These are phyloP conservation scores for Perithous albicinctus DNA, from an alignment of 2,888 invertebrate genomes.

Conservation along the genomic window DNA sequence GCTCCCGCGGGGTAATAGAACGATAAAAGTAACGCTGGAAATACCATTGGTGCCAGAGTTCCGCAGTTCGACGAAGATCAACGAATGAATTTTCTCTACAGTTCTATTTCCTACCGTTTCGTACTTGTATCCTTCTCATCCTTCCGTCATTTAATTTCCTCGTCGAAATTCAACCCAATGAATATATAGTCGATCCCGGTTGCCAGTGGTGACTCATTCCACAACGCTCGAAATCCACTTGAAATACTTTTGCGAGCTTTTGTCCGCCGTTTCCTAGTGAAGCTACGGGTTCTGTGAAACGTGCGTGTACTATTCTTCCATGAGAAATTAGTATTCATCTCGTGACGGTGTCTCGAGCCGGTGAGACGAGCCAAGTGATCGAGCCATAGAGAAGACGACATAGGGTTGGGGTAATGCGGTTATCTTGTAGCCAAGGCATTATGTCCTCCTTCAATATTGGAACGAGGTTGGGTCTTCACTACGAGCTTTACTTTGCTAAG, in stretches of 20 bases:
- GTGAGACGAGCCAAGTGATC: conserved; percentile 60
- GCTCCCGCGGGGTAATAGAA: conserved; percentile 50
- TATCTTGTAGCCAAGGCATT: conserved; percentile 79
- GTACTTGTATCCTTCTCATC: conserved; percentile 15
- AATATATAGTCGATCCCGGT: background rate
- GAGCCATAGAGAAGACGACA: conserved; percentile 52
- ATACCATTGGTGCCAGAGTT: conserved; percentile 42
- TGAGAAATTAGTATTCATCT: conserved; percentile 63
- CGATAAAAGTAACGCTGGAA: conserved; percentile 48
- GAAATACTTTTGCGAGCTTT: conserved; percentile 37
- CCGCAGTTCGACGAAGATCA: conserved; percentile 38
- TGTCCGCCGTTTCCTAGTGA: conserved; percentile 23
- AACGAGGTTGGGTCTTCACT: conserved; percentile 66
- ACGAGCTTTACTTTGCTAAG: conserved; percentile 53
- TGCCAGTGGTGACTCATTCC: conserved; percentile 13
- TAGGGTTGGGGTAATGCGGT: conserved; percentile 77
- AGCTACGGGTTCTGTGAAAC: conserved; percentile 31
- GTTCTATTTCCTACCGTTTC: background rate
- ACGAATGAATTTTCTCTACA: conserved; percentile 58
- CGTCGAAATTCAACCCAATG: conserved; percentile 28
- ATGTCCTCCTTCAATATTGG: conserved; percentile 80
- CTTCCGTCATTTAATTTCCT: conserved; percentile 49
- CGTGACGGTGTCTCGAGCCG: conserved; percentile 57
- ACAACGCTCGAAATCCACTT: conserved; percentile 68
- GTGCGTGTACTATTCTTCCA: conserved; percentile 45